Base-by-base conservation (phyloP, 2,113 vertebrate species). In the Malurus alboscapulatus region DNA sequence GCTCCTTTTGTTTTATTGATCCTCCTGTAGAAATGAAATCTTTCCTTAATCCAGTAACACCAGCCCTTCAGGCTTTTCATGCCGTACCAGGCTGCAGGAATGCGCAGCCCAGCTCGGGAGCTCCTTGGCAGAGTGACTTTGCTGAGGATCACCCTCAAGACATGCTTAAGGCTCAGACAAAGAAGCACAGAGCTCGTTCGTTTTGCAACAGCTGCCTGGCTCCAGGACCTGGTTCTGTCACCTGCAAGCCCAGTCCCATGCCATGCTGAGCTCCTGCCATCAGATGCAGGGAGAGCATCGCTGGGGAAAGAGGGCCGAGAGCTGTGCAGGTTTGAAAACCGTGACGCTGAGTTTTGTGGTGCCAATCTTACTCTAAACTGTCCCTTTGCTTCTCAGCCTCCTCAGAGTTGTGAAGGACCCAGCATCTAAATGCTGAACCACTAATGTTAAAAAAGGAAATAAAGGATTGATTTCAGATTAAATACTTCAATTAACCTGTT, bases 1-100 rank as follows among this genome's bases (percentile, higher is more conserved):
- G 57, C 34, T 92, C 66, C 61, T 87, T 92, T 94, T 86, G 66
- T 89, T 87, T 89, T 69, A 69, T 58, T 93, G 36, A 82, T 89
- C 77, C 89, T 95, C 77, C 58, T 36, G 71, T 87, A 84, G 81
- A 92, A 89, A 95, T 54, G 1, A 85, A 92, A 85, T 83, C 42
- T 89, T 84, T 89, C 66, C 45, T 79, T 94, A 92, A 94, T 91
- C 50, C 84, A 76, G 44, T 57, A 34, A 40, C 51, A 36, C 29
- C 53, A 69, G 69, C 62, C 45, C 32, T 75, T 76, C 45, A 68
- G 73, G 69, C 61, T 26, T 86, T 90, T 88, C 71, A 75, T 34
- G 17, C 47, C 2, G 0, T 50, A 42, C 42, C 55, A 61, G 58
- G 63, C 74, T 86, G 51, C 63, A 86, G 8, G 72, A 88, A 85